A percentile compares a stretch with the other conserved stretches of the same genome.
Conservation (phyloP, 2,888 invertebrate species). For the Rhingia rostrata region DNA sequence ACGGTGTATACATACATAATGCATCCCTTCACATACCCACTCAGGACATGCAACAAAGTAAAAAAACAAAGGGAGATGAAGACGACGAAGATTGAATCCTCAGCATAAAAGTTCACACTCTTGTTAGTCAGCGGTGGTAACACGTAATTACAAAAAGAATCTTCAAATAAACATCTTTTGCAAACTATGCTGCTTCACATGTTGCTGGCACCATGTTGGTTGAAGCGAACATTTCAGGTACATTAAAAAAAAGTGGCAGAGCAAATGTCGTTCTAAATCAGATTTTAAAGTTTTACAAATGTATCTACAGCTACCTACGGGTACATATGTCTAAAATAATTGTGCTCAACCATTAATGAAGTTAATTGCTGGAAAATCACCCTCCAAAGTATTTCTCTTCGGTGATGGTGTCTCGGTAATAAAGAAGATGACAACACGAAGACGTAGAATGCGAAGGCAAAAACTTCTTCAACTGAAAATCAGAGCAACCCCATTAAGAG, state of each 20-base stretch:
- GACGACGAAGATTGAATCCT: background rate
- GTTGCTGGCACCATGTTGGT: constrained; percentile 44
- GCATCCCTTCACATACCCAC: constrained; percentile 32
- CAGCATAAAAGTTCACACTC: constrained; percentile 37
- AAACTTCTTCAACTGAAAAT: constrained; percentile 25
- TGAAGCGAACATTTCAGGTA: constrained; percentile 3
- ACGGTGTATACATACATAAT: constrained; percentile 28
- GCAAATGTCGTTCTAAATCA: background rate
- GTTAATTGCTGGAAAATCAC: constrained; percentile 73
- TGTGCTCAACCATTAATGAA: constrained; percentile 66
- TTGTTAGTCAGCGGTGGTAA: background rate
- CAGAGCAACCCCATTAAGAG: background rate
- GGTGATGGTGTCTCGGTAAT: background rate
- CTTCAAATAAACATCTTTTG: background rate
- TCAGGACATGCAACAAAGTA: background rate
- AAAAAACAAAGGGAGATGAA: background rate
- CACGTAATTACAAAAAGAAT: constrained; percentile 40
- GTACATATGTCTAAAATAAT: constrained; percentile 38
- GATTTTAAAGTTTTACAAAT: constrained; percentile 18
- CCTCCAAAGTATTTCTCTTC: constrained; percentile 19
- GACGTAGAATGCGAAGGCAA: constrained; percentile 17
- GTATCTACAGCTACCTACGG: constrained; percentile 6
- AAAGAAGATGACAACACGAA: constrained; percentile 11
- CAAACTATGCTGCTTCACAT: constrained; percentile 1
- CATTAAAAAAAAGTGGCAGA: constrained; percentile 10